These are phyloP conservation scores for Drosophila mercatorum DNA, from an alignment of 2,888 invertebrate species.

Conservation along the genomic window DNA sequence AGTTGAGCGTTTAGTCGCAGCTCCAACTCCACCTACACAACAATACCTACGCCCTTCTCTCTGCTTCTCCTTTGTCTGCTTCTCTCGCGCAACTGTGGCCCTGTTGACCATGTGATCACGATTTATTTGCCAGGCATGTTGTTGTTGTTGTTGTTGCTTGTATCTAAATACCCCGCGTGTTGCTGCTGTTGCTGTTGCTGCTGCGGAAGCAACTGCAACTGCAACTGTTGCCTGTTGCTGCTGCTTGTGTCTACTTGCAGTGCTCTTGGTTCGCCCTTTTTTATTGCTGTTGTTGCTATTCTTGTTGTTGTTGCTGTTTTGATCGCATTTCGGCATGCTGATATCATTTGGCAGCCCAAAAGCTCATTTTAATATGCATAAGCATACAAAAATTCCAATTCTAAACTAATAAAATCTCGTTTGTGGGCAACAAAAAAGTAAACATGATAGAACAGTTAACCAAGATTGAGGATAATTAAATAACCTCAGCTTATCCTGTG, in stretches of 20 bases:
- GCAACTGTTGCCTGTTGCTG: constrained; percentile 55
- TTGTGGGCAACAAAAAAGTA: neutral
- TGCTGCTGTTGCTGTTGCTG: constrained; percentile 54
- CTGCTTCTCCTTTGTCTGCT: neutral
- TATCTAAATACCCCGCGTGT: constrained; percentile 69
- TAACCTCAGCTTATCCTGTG: neutral
- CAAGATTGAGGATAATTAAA: neutral
- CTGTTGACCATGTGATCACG: constrained; percentile 83
- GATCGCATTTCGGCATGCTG: constrained; percentile 47
- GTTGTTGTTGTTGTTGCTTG: constrained; percentile 63
- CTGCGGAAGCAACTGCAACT: constrained; percentile 58
- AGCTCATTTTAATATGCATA: constrained; percentile 32
- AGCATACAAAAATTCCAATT: constrained; percentile 6
- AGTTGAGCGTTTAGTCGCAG: constrained; percentile 65
- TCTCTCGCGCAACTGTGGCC: constrained; percentile 40
- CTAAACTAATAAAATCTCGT: constrained; percentile 2
- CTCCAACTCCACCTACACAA: constrained; percentile 69
- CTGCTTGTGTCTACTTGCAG: constrained; percentile 29
- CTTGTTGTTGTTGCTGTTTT: constrained; percentile 24
- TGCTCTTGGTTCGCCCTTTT: constrained; percentile 28
- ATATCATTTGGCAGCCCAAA: constrained; percentile 47
- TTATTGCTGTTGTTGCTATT: constrained; percentile 32
- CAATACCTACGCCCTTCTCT: constrained; percentile 8
- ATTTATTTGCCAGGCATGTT: constrained; percentile 76
- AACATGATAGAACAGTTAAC: neutral